Evolutionary conservation across 2,888 invertebrate species (phyloP), one percentile per base, ranked within the genome.

Genomic region (Heliothis peltigera): DNA sequence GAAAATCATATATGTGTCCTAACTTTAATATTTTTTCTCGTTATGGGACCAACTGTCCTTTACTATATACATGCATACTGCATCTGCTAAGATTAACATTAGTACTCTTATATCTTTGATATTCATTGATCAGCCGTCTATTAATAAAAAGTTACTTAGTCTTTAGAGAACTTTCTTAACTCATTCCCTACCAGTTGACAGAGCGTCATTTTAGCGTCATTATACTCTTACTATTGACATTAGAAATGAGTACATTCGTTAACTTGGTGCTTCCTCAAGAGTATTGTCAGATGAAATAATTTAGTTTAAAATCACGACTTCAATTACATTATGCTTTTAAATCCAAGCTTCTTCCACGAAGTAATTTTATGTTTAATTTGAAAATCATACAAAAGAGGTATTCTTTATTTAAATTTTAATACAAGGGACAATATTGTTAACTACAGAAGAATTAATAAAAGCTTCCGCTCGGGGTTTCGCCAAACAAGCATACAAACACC

Each of bases 211-310:
- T 72, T 68, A 79, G 63, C 32, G 32, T 44, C 58, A 42, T 8
- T 28, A 21, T 19, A 55, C 48, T 12, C 10, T 79, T 52, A 39
- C 6, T 76, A 66, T 65, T 68, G 64, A 68, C 68, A 68, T 49
- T 54, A 55, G 61, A 64, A 76, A 76, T 39, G 63, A 65, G 68
- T 39, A 57, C 68, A 48, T 70, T 80, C 73, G 61, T 77, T 68
- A 76, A 56, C 44, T 64, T 25, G 47, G 35, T 48, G 54, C 25
- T 49, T 58, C 28, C 59, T 63, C 54, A 46, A 52, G 43, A 60
- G 42, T 39, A 28, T 71, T 71, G 71, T 77, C 58, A 57, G 49
- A 44, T 77, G 28, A 60, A 64, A 59, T 62, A 2, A 67, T 55
- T 49, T n/a, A 18, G 48, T 61, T 56, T 43, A 4, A 53, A 51